Base-by-base conservation (phyloP, 2,888 invertebrate species). In the Phragmatobia fuliginosa region DNA sequence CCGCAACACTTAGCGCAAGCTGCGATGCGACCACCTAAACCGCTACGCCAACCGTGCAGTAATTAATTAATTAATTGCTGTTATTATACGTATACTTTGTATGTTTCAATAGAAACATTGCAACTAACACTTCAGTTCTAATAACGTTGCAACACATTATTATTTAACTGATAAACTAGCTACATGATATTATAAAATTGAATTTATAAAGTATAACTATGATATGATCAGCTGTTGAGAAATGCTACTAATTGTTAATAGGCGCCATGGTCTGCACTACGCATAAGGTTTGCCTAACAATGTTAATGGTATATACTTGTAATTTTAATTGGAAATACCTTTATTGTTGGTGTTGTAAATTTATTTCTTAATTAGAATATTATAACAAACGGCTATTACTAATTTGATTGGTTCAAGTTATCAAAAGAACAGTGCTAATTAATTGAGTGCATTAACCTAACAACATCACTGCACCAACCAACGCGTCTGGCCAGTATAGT, bases 71-170 rank as follows among this genome's bases (percentile, higher is more conserved):
- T 41, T 41, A 41, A 41, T 16, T 18, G 41, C 41, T 41, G 18
- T 41, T 41, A 41, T 41, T 18, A 41, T 41, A 5, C 5, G 41
- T 18, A 5, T 18, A 18, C 18, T 49, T 49, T 25, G 4, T 67
- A 38, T 66, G 59, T 45, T 58, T 45, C 60, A 76, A 75, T 33
- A 66, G 73, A 68, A 75, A 74, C 66, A 75, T 79, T 79, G 61
- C 76, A 31, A 66, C 60, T 72, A 32, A 65, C 62, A 78, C 33
- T 62, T 66, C 58, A 58, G 32, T 16, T 4, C 70, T 71, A 76
- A 76, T 76, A 73, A 75, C 31, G 28, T 72, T 77, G 63, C 70
- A 72, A 68, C 65, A 78, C 61, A 33, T 31, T 62, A 77, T 72
- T 73, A 80, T 78, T 69, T 70, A 63, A 77, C 73, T 72, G 68